Conservation (phyloP, 2,888 invertebrate genomes). For the Mythimna pallens region DNA sequence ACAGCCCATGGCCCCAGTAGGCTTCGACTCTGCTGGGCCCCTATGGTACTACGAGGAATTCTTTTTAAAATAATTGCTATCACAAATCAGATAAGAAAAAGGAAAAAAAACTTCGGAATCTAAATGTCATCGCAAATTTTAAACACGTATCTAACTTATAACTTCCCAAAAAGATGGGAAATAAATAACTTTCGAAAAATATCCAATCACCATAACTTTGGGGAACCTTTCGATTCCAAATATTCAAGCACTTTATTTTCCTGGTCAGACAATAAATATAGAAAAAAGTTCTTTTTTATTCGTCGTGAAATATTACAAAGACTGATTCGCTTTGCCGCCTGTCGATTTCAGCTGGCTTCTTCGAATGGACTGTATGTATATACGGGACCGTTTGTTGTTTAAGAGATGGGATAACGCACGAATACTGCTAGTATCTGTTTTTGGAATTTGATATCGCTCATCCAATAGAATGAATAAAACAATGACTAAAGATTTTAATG, state of each 20-base stretch:
- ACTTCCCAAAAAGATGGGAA: constrained; percentile 11
- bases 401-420: constrained; percentile 10
- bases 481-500: no score
- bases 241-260: constrained; percentile 51
- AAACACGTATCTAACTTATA: constrained; percentile 15
- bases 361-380: constrained; percentile 27
- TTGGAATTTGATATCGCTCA: constrained; percentile 1
- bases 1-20: no score
- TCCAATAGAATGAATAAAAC: no score
- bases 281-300: constrained; percentile 47
- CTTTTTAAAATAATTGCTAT: no score
- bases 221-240: constrained; percentile 43
- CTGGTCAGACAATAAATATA: constrained; percentile 61
- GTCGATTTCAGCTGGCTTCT: constrained; percentile 59
- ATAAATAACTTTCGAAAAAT: constrained; percentile 41
- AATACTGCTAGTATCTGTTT: constrained; percentile 29
- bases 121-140: constrained; percentile 20
- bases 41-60: no score
- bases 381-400: constrained; percentile 15
- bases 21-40: no score
- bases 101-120: background rate
- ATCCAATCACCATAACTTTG: constrained; percentile 62
- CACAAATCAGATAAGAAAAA: background rate
- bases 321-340: constrained; percentile 52
- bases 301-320: constrained; percentile 65